Evolutionary conservation across 2,888 invertebrate species (phyloP).

Genomic region (Leptinotarsa juncta): DNA sequence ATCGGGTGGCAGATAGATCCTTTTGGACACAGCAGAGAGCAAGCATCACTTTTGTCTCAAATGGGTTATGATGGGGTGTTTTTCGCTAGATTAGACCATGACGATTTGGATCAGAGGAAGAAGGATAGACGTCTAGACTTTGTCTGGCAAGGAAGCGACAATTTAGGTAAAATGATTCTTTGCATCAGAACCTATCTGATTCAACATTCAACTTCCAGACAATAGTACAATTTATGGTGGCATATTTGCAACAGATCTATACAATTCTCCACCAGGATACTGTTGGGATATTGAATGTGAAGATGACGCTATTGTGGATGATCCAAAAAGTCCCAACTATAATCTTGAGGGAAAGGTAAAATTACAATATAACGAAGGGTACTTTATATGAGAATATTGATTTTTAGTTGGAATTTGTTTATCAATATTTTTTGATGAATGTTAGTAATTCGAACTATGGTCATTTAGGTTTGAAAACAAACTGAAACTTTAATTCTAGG

Average conservation of each 20-base stretch:
- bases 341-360: constrained; percentile 65
- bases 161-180: constrained; percentile 64
- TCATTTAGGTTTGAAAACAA: constrained; percentile 4
- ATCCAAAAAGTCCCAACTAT: constrained; percentile 68
- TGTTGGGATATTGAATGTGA: constrained; percentile 70
- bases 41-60: constrained; percentile 73
- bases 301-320: constrained; percentile 70
- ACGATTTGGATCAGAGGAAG: constrained; percentile 72
- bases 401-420: no score
- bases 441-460: not conserved
- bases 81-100: constrained; percentile 77
- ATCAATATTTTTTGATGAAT: no score
- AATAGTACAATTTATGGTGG: constrained; percentile 58
- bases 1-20: constrained; percentile 91
- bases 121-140: constrained; percentile 75
- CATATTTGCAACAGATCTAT: constrained; percentile 53
- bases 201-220: constrained; percentile 49
- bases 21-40: constrained; percentile 82
- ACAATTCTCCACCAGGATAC: constrained; percentile 71
- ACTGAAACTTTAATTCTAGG: constrained; percentile 51
- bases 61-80: constrained; percentile 81
- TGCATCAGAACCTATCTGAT: not conserved
- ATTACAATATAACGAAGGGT: not conserved
- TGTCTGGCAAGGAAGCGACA: constrained; percentile 75
- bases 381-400: no score